Percentiles rank a stretch among this genome's conserved stretches.
phyloP scores from a whole-genome alignment of 2,888 invertebrate species.

The Phaedon cochleariae region DNA sequence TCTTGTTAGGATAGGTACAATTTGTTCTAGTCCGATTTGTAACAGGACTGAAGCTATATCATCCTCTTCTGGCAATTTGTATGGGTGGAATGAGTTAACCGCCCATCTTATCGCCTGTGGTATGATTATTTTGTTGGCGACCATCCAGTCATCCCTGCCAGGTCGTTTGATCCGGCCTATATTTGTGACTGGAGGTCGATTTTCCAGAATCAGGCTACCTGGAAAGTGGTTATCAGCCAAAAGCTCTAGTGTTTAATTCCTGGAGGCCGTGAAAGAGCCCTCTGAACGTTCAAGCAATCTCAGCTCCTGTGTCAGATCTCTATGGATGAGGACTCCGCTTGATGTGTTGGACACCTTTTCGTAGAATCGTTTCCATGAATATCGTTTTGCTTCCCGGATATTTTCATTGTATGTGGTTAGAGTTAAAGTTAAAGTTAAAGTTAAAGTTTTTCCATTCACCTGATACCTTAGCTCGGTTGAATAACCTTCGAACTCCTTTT shows the following conservation, averaged over 20 bases:
- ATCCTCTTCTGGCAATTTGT: slow-evolving; percentile 20
- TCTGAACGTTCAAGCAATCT: background rate
- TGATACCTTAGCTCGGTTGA: background rate
- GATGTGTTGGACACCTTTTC: background rate
- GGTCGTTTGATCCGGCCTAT: background rate
- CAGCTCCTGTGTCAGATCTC: background rate
- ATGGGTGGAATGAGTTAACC: background rate
- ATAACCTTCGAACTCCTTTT: background rate
- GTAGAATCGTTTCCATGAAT: background rate
- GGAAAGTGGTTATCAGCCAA: too few species aligned
- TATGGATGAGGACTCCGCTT: background rate
- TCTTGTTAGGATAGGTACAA: background rate
- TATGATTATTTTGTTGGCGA: background rate
- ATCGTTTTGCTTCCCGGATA: background rate
- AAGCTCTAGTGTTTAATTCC: too few species aligned
- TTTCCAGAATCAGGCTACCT: too few species aligned
- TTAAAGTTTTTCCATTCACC: background rate
- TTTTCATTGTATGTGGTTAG: background rate
- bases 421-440: background rate
- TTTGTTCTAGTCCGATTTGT: slow-evolving; percentile 18
- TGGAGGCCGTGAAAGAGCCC: background rate
- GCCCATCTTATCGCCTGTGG: background rate
- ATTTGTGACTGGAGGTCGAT: background rate
- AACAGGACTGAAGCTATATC: slow-evolving; percentile 24
- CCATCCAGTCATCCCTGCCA: background rate